phyloP scores from a whole-genome alignment of 2,797 vertebrate species.

The Carapus acus region DNA sequence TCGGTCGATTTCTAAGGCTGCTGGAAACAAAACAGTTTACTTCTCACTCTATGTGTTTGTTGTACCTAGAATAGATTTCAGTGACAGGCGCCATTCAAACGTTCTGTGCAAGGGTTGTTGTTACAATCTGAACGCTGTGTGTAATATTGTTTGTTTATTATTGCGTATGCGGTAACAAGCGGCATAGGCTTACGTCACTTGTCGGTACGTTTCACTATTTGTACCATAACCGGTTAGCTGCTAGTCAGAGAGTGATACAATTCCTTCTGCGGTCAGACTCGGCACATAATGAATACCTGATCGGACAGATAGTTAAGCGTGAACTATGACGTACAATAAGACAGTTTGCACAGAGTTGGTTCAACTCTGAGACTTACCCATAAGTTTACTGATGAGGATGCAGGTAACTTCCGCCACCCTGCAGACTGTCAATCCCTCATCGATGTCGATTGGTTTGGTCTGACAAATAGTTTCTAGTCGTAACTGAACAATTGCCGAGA shows the following conservation, averaged over 20 bases:
- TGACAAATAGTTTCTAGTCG: constrained; percentile 18
- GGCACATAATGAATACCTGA: not conserved
- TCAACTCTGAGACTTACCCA: constrained; percentile 43
- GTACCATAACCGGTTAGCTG: constrained; percentile 40
- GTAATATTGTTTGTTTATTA: too few relatives aligned
- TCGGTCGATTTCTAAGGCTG: too few relatives aligned
- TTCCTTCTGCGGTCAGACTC: not conserved
- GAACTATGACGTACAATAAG: not conserved
- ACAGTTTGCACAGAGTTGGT: not conserved
- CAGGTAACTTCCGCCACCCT: constrained; percentile 49
- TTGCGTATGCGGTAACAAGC: too few relatives aligned
- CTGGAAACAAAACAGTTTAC: too few relatives aligned
- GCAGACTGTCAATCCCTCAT: constrained; percentile 45
- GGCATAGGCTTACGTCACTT: not conserved
- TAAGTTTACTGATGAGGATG: constrained; percentile 44
- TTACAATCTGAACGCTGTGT: too few relatives aligned
- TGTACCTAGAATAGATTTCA: too few relatives aligned
- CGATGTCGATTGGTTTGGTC: constrained; percentile 39
- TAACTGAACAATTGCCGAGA: constrained; percentile 26
- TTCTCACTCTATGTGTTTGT: too few relatives aligned
- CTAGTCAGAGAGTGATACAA: constrained; percentile 1
- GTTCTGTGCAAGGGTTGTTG: too few relatives aligned
- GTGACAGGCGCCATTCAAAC: too few relatives aligned
- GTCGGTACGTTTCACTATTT: not conserved
- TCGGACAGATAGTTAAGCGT: too few relatives aligned